phyloP scores from a whole-genome alignment of 2,888 invertebrate genomes.

The Tricholauxania praeusta region DNA sequence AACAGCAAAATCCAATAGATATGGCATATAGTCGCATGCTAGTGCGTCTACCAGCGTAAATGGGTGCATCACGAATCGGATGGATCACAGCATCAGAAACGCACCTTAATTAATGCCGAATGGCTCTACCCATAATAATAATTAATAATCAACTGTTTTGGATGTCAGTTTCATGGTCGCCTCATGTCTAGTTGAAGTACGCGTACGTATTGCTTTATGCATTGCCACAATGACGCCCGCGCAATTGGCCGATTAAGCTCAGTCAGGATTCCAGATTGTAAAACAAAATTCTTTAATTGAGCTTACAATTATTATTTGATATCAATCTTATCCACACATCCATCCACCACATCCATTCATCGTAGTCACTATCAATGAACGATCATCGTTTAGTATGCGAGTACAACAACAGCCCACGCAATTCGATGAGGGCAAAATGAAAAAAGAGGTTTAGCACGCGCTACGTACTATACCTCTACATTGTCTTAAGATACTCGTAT shows the following conservation, averaged over 20 bases:
- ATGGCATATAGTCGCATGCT: background rate
- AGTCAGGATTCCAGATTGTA: slow-evolving; percentile 30
- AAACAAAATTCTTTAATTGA: slow-evolving; percentile 47
- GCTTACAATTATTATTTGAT: slow-evolving; percentile 57
- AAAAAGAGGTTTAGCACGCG: slow-evolving; percentile 16
- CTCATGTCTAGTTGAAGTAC: background rate
- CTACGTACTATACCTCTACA: background rate
- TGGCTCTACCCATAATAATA: background rate
- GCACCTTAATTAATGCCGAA: slow-evolving; percentile 23
- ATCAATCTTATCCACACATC: slow-evolving; percentile 26
- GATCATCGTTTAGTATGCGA: slow-evolving; percentile 7
- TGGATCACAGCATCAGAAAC: slow-evolving; percentile 3
- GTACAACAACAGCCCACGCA: slow-evolving; percentile 5
- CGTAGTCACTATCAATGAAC: slow-evolving; percentile 19
- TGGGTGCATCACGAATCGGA: background rate
- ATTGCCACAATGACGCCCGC: slow-evolving; percentile 44
- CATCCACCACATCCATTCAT: slow-evolving; percentile 40
- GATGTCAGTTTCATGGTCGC: slow-evolving; percentile 2
- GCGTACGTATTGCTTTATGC: slow-evolving; percentile 4
- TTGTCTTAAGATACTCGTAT: background rate
- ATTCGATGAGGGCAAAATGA: slow-evolving; percentile 1
- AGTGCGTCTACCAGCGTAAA: background rate
- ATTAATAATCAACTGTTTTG: slow-evolving; percentile 2
- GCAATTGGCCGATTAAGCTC: slow-evolving; percentile 26
- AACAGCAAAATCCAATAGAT: background rate